These are phyloP conservation scores for Macrotis lagotis DNA, from an alignment of 2,113 vertebrate species.

Conservation along the genomic window DNA sequence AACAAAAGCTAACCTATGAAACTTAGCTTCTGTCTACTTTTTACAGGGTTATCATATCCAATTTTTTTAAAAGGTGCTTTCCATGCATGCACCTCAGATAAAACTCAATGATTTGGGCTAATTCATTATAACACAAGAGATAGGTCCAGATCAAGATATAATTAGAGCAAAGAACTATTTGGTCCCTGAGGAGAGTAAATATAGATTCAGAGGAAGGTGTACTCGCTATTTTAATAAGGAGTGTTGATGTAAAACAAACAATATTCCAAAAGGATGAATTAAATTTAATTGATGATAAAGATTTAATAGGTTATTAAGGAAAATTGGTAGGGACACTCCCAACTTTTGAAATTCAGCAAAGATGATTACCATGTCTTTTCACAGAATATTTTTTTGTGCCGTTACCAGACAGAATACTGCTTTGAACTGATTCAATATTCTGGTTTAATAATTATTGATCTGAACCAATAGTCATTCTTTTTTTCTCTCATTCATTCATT, in stretches of 20 bases:
- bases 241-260: constrained; percentile 28
- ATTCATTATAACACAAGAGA: background rate
- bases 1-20: background rate
- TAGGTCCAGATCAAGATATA: background rate
- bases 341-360: background rate
- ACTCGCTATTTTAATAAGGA: background rate
- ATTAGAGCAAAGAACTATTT: background rate
- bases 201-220: background rate
- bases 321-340: constrained; percentile 18
- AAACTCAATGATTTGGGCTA: background rate
- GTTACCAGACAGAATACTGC: background rate
- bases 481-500: background rate
- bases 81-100: background rate
- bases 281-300: constrained; percentile 1
- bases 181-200: background rate
- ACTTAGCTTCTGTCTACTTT: background rate
- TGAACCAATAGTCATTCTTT: background rate
- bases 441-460: background rate
- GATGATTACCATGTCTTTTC: background rate
- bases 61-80: background rate
- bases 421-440: background rate
- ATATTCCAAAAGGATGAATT: constrained; percentile 15
- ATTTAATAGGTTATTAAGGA: background rate
- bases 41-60: background rate
- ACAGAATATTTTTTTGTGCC: background rate